Base-by-base conservation (phyloP, 1,140 invertebrate species). In the Cotesia vestalis region DNA sequence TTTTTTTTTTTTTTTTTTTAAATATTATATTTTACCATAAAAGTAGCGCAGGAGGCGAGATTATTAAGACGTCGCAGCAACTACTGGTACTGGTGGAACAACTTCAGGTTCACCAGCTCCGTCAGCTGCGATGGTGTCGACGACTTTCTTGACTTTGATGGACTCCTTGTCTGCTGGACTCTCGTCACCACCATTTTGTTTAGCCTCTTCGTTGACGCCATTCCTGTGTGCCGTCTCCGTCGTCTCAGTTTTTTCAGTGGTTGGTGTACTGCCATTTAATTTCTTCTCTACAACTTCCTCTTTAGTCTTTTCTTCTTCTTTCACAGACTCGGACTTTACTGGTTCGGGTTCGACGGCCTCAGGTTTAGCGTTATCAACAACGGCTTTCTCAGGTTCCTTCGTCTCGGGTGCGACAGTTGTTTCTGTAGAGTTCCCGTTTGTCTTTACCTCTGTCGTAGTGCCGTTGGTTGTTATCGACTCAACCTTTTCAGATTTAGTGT, bases 31-130 rank as follows among this genome's bases (percentile, higher is more conserved):
- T 73, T 69, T 64, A 62, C 66, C 70, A 68, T 63, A 63, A 67
- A 72, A 51, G 55, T 72, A 36, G 60, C 55, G 61, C 55, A 66
- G 55, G 63, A 59, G 61, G 60, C 76, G 78, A 79, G 79, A 84
- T 87, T 86, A 87, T 72, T 72, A 72, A 78, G 85, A 87, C 78
- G 84, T 86, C 71, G 85, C 85, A 59, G 83, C 83, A 67, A 86
- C 85, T 68, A 86, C 85, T 46, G 83, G 82, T 75, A 86, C 84
- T 4, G 85, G 80, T 70, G 83, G 78, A 55, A 83, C 84, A 71
- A 86, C 83, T 12, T 87, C 84, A 51, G 84, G 70, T 74, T 86
- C 85, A 40, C 80, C 83, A 27, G 80, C 78, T 69, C 79, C 83
- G 34, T 85, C 85, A 11, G 40, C 40, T 11, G 81, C 83, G 40